phyloP scores from a whole-genome alignment of 2,888 invertebrate genomes.

The Lasioglossum villosulum region DNA sequence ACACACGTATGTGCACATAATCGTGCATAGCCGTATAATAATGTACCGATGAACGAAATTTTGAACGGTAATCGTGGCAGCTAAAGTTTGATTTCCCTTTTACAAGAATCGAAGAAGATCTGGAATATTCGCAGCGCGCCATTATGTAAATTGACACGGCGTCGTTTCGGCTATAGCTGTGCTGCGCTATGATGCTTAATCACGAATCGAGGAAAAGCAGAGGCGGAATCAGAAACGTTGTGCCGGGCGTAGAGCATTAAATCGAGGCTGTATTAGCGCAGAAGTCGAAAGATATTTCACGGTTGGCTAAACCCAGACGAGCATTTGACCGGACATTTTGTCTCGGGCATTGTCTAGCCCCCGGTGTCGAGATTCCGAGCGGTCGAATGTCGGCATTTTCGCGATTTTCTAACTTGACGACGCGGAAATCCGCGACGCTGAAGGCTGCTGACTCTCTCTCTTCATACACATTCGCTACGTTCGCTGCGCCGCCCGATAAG shows the following conservation, averaged over 20 bases:
- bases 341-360: conserved; percentile 51
- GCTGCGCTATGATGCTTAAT: not conserved
- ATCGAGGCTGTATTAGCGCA: not conserved
- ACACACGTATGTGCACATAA: too few species aligned
- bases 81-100: not conserved
- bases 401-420: conserved; percentile 73
- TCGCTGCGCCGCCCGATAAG: conserved; percentile 84
- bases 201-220: conserved; percentile 8
- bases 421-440: conserved; percentile 78
- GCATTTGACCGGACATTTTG: conserved; percentile 33
- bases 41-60: too few species aligned
- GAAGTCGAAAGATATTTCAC: conserved; percentile 34
- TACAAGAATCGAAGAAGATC: not conserved
- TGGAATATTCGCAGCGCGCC: not conserved
- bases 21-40: too few species aligned
- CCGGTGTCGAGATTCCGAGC: conserved; percentile 58
- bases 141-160: not conserved
- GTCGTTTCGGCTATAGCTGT: not conserved
- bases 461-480: conserved; percentile 76
- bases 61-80: not conserved
- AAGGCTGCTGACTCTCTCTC: conserved; percentile 51
- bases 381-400: conserved; percentile 71
- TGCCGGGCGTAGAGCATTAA: not conserved
- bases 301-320: conserved; percentile 27
- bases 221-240: not conserved